phyloP scores from a whole-genome alignment of 2,888 invertebrate genomes.

The Melanophora roralis region DNA sequence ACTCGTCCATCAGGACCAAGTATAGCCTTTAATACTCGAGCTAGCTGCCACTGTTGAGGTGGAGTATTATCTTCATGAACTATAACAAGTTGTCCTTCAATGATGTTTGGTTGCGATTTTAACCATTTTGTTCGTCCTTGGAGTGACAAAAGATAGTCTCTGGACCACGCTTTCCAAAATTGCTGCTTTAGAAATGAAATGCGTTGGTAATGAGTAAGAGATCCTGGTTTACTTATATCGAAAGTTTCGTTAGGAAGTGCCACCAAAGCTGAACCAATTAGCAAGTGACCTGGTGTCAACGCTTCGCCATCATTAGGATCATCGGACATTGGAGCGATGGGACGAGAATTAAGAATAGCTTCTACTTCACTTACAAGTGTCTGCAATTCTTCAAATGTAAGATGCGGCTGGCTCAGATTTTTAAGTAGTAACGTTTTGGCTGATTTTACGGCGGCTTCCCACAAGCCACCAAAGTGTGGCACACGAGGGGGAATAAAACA shows the following conservation, averaged over 20 bases:
- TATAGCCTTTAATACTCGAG: slow-evolving; percentile 18
- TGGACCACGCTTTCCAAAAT: slow-evolving; percentile 45
- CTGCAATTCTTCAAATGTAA: not conserved
- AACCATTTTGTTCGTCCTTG: slow-evolving; percentile 46
- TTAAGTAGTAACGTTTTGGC: slow-evolving; percentile 2
- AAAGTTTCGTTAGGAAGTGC: slow-evolving; percentile 17
- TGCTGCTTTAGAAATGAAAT: slow-evolving; percentile 50
- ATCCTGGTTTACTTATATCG: slow-evolving; percentile 10
- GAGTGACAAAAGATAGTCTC: slow-evolving; percentile 42
- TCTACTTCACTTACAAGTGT: not conserved
- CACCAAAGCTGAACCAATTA: slow-evolving; percentile 51
- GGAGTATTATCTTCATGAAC: slow-evolving; percentile 57
- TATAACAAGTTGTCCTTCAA: slow-evolving; percentile 46
- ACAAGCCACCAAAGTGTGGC: slow-evolving; percentile 9
- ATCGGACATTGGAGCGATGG: slow-evolving; percentile 55
- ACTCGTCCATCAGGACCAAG: slow-evolving; percentile 42
- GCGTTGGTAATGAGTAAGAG: slow-evolving; percentile 39
- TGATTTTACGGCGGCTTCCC: slow-evolving; percentile 15
- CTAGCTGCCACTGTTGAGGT: slow-evolving; percentile 52
- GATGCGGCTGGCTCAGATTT: not conserved
- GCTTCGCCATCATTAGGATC: too few species aligned
- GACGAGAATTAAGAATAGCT: slow-evolving; percentile 19
- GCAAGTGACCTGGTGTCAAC: slow-evolving; percentile 54
- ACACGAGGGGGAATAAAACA: slow-evolving; percentile 5
- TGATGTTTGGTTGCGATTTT: slow-evolving; percentile 29